phyloP scores from a whole-genome alignment of 2,113 vertebrate species.

The Ctenomys sociabilis region DNA sequence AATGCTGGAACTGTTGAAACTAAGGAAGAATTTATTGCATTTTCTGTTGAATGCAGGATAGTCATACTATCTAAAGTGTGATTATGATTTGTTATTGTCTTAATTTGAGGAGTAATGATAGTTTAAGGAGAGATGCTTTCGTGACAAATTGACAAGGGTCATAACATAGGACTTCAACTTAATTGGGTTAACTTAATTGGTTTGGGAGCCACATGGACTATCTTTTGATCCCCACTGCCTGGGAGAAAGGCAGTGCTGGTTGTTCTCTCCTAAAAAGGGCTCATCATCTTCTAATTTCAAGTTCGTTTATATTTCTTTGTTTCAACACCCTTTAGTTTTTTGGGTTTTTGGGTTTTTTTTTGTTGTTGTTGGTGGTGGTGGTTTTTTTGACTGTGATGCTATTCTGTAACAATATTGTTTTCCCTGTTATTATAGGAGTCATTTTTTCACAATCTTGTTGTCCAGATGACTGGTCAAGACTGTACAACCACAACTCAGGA shows the following conservation, averaged over 20 bases:
- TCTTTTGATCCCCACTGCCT: not conserved
- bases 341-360: no score
- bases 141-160: not conserved
- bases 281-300: not conserved
- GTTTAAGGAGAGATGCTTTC: not conserved
- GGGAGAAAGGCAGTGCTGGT: not conserved
- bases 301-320: not conserved
- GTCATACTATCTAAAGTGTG: not conserved
- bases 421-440: not conserved
- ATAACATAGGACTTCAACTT: not conserved
- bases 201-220: not conserved
- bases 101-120: not conserved
- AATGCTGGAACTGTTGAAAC: not conserved
- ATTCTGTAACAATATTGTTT: not conserved
- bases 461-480: not conserved
- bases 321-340: not conserved
- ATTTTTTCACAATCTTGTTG: not conserved
- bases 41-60: not conserved
- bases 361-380: no score
- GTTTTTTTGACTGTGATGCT: not conserved
- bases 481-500: rapidly evolving
- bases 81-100: not conserved
- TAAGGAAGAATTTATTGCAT: not conserved
- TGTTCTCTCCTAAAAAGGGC: not conserved
- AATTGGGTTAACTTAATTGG: not conserved